phyloP scores from a whole-genome alignment of 2,888 invertebrate genomes.

The Zele albiditarsus region DNA sequence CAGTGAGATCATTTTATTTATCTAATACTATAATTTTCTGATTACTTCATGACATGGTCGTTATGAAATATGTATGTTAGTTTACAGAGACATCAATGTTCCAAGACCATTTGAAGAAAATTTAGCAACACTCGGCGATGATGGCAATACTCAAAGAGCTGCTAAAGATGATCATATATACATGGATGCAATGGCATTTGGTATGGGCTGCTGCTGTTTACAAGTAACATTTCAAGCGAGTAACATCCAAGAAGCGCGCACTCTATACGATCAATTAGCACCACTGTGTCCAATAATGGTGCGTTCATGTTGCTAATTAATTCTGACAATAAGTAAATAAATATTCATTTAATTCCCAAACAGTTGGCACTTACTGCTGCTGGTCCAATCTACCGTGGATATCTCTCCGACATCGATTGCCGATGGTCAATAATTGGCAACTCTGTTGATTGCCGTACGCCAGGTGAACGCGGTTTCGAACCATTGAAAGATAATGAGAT shows the following conservation, averaged over 20 bases:
- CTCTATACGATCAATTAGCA: slow-evolving; percentile 96
- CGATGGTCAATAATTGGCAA: slow-evolving; percentile 98
- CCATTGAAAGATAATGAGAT: slow-evolving; percentile 85
- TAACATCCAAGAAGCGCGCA: slow-evolving; percentile 95
- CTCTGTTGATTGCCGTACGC: slow-evolving; percentile 95
- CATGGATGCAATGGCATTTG: slow-evolving; percentile 99
- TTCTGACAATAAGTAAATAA: slow-evolving; percentile 45
- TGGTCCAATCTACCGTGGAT: slow-evolving; percentile 94
- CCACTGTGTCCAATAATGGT: slow-evolving; percentile 98
- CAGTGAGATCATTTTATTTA: slow-evolving; percentile 75
- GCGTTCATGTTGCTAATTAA: slow-evolving; percentile 53
- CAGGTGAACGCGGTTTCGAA: slow-evolving; percentile 89
- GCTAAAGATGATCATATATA: slow-evolving; percentile 94
- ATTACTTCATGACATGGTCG: background rate
- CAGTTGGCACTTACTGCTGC: slow-evolving; percentile 97
- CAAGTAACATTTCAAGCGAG: slow-evolving; percentile 98
- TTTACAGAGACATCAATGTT: slow-evolving; percentile 92
- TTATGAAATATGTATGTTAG: slow-evolving; percentile 73
- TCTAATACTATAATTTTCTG: background rate
- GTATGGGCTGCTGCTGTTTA: slow-evolving; percentile 98
- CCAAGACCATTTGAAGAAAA: slow-evolving; percentile 84
- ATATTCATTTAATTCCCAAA: slow-evolving; percentile 60
- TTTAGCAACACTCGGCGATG: slow-evolving; percentile 77
- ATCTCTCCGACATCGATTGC: slow-evolving; percentile 95
- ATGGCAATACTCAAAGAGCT: slow-evolving; percentile 77